These are phyloP conservation scores for Amblyornis subalaris DNA, from an alignment of 2,113 vertebrate genomes.

Conservation along the genomic window DNA sequence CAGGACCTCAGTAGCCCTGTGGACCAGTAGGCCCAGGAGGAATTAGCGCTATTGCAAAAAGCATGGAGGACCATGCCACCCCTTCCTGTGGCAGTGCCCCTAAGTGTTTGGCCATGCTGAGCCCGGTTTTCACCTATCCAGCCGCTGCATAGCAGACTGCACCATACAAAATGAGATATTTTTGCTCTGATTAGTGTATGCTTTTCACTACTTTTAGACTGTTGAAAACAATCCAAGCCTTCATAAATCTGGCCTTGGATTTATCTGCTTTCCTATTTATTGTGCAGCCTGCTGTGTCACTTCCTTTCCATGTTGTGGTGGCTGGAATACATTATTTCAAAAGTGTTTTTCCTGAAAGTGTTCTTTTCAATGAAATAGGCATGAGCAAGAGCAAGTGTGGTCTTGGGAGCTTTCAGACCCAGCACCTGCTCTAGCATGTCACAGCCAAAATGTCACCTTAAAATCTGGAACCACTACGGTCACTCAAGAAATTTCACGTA, in stretches of 20 bases:
- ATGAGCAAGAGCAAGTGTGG: background rate
- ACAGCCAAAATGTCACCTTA: background rate
- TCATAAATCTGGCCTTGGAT: background rate
- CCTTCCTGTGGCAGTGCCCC: rapidly evolving
- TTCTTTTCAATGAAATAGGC: background rate
- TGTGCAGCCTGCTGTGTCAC: background rate
- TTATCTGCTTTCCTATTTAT: constrained; percentile 12
- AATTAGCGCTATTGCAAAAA: background rate
- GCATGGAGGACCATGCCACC: background rate
- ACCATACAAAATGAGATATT: background rate
- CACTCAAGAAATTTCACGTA: background rate
- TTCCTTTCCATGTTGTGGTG: background rate
- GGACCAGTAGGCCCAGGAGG: background rate
- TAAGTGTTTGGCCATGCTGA: background rate
- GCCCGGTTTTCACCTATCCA: rapidly evolving
- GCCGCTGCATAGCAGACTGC: background rate
- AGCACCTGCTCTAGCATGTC: background rate
- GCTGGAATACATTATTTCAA: background rate
- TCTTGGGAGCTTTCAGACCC: background rate
- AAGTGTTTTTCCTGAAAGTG: background rate
- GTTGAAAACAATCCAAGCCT: background rate
- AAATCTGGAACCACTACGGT: rapidly evolving
- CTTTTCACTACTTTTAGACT: background rate
- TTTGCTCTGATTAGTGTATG: background rate
- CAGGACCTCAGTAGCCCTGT: rapidly evolving